Base-by-base conservation (phyloP, 2,113 vertebrate genomes). In the Fukomys damarensis region DNA sequence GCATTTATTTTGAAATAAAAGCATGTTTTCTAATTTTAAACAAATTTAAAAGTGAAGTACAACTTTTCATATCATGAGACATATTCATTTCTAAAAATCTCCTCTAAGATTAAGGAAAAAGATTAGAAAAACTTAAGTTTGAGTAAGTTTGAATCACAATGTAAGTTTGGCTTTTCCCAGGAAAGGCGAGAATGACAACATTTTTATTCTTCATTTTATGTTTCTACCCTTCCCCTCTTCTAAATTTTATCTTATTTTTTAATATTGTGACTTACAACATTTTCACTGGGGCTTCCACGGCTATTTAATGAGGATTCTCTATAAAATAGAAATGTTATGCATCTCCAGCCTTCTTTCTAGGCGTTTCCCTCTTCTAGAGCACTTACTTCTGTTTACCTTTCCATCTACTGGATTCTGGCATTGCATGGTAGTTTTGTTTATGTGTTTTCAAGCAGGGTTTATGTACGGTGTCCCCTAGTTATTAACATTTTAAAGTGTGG, bases 1-100 rank as follows among this genome's bases (percentile, higher is more conserved):
- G n/a, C 16, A 28, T 88, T 65, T 79, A 81, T 63, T 86, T 91
- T 86, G 54, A 86, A 65, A 46, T 88, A 76, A 92, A 86, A 81
- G 24, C 19, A 83, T 88, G n/a, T 30, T 49, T 76, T 66, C 13
- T 76, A 82, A 95, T 52, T 83, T 76, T 41, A 77, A 87, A 76
- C 13, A 58, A 87, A 83, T 20, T 66, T 83, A 56, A 86, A 86
- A 91, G 41, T 77, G 46, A 83, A 49, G 20, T 24, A 35, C 76
- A 81, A 79, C n/a, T 49, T 74, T 41, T 72, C 63, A 26, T 88
- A 49, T 43, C 32, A 65, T 41, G 7, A 92, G 38, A 59, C 43
- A 38, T 13, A 38, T 49, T 92, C n/a, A n/a, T 83, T 20, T 22
- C 68, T 83, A 41, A 83, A 93, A 89, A 20, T 58, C 32, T 77